Percentiles rank a stretch among this genome's conserved stretches.
These are phyloP conservation scores for Silurus meridionalis DNA, from an alignment of 2,113 vertebrate genomes.

Conservation along the genomic window DNA sequence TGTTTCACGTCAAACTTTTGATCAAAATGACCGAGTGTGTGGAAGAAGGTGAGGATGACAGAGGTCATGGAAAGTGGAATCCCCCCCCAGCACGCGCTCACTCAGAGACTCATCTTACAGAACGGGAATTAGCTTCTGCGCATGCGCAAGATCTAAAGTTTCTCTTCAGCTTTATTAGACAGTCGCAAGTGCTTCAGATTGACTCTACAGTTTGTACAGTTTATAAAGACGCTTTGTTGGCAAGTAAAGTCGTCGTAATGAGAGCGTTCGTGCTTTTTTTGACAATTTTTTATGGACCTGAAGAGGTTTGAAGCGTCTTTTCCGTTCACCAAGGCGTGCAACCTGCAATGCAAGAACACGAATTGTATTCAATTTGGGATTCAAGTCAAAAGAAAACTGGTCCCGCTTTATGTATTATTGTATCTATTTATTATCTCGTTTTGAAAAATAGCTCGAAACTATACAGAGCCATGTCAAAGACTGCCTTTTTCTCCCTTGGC, in stretches of 20 bases:
- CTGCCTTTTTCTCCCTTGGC: background rate
- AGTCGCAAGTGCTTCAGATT: background rate
- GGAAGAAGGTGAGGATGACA: slow-evolving; percentile 7
- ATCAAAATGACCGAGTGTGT: slow-evolving; percentile 10
- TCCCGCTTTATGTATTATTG: background rate
- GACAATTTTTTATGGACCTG: background rate
- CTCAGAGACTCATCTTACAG: background rate
- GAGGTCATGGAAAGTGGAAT: slow-evolving; percentile 52
- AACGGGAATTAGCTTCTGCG: background rate
- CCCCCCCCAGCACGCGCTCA: slow-evolving; percentile 21
- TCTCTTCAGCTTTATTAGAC: background rate
- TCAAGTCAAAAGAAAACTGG: no score
- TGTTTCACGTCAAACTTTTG: background rate
- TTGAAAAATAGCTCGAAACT: background rate
- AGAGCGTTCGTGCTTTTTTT: background rate
- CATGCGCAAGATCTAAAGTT: slow-evolving; percentile 8
- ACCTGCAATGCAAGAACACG: background rate
- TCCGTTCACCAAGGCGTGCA: background rate
- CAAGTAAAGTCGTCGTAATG: background rate
- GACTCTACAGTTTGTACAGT: background rate
- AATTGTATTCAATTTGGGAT: no score
- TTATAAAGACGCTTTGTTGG: background rate
- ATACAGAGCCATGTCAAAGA: background rate
- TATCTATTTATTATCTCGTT: background rate
- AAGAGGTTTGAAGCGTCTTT: background rate